Percentiles rank a stretch among this genome's conserved stretches.
Evolutionary conservation across 2,797 vertebrate genomes (phyloP).

Genomic region (Tiaroga cobitis): DNA sequence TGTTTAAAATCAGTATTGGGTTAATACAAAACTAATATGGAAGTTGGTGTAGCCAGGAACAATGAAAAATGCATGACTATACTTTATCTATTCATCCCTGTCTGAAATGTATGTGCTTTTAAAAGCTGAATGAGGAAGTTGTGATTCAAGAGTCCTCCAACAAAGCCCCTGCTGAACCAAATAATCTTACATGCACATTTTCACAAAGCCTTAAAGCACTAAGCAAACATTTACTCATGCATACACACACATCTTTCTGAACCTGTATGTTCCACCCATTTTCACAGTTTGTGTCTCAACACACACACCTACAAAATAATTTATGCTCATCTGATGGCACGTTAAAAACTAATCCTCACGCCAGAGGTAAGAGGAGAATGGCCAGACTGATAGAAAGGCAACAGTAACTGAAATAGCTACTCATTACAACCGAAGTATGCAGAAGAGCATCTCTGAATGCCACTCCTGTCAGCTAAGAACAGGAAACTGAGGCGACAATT

Average conservation of each 20-base stretch:
- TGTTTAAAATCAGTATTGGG: neutral
- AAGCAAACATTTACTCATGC: constrained; percentile 39
- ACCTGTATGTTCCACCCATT: neutral
- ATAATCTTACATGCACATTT: neutral
- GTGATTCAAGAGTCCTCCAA: constrained; percentile 38
- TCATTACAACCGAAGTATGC: too few relatives aligned
- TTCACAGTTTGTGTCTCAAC: constrained; percentile 19
- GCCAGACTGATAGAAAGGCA: too few relatives aligned
- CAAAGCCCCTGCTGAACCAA: constrained; percentile 16
- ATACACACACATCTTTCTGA: neutral
- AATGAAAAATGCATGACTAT: neutral
- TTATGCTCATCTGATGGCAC: neutral
- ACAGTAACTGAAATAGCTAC: too few relatives aligned
- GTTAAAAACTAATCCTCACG: constrained; percentile 7
- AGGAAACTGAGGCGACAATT: too few relatives aligned
- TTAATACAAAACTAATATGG: neutral
- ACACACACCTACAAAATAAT: neutral
- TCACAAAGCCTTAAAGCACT: constrained; percentile 22
- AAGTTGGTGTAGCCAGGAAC: neutral
- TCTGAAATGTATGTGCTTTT: neutral
- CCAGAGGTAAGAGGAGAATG: too few relatives aligned
- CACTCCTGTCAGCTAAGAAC: too few relatives aligned
- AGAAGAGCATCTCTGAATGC: too few relatives aligned
- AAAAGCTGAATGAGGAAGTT: neutral
- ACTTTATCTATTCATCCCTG: neutral